These are phyloP conservation scores for Mythimna pallens DNA, from an alignment of 2,888 invertebrate genomes.

Conservation along the genomic window DNA sequence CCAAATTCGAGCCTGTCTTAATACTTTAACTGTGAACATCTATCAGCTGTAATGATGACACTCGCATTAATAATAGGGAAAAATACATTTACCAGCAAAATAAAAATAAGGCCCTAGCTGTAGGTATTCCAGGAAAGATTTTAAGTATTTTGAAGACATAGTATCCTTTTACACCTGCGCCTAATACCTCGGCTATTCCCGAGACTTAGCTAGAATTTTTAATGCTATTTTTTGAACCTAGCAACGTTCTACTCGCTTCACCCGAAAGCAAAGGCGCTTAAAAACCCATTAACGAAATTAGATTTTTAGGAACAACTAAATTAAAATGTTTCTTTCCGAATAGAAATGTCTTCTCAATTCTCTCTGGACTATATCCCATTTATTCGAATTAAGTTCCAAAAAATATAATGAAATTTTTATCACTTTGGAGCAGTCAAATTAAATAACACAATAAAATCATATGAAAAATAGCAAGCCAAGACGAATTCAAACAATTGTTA, in stretches of 20 bases:
- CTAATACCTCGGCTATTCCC: constrained; percentile 36
- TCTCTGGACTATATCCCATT: background rate
- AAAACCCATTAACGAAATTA: constrained; percentile 52
- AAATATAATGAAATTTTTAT: background rate
- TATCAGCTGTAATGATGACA: background rate
- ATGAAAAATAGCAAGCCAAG: background rate
- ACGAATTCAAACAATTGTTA: background rate
- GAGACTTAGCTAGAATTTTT: constrained; percentile 42
- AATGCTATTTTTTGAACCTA: constrained; percentile 42
- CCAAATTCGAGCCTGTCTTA: too few relatives aligned
- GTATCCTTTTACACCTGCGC: constrained; percentile 38
- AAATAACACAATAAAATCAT: background rate
- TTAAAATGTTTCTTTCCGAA: constrained; percentile 1
- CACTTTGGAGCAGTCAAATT: background rate
- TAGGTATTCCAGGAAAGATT: constrained; percentile 29
- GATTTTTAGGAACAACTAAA: constrained; percentile 31
- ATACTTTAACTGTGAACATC: too few relatives aligned
- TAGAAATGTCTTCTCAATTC: background rate
- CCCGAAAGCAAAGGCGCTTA: constrained; percentile 26
- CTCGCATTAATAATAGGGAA: background rate
- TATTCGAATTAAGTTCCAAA: background rate
- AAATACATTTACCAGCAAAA: constrained; percentile 6
- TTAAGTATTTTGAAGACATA: constrained; percentile 47
- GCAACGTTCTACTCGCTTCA: constrained; percentile 37
- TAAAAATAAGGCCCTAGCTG: constrained; percentile 7